Conservation (phyloP, 2,888 invertebrate species). For the Gymnoscelis rufifasciata region DNA sequence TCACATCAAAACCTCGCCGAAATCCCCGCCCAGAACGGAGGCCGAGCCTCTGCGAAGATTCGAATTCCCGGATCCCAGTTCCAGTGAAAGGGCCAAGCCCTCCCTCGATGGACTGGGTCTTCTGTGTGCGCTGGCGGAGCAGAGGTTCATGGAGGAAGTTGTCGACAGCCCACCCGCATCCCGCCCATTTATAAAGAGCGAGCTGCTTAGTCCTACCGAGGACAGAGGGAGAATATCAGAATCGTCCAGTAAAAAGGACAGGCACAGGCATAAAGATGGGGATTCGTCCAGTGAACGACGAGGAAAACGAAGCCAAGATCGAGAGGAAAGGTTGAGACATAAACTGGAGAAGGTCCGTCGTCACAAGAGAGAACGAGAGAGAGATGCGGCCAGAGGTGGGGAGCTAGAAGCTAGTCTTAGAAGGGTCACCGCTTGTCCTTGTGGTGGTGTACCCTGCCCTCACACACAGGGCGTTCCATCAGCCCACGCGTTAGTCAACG, state of each 20-base stretch:
- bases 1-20: constrained; percentile 66
- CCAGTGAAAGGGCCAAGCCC: constrained; percentile 56
- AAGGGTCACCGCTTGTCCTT: constrained; percentile 63
- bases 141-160: constrained; percentile 88
- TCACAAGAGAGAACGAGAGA: constrained; percentile 62
- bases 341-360: constrained; percentile 70
- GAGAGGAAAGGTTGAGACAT: constrained; percentile 62
- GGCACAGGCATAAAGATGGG: constrained; percentile 57
- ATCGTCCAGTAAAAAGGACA: constrained; percentile 52
- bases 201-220: constrained; percentile 59
- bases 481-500: constrained; percentile 82
- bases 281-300: constrained; percentile 64
- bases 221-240: constrained; percentile 39
- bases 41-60: constrained; percentile 59
- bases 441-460: constrained; percentile 48
- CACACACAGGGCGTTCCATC: constrained; percentile 63
- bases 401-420: constrained; percentile 65
- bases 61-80: constrained; percentile 53
- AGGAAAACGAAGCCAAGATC: constrained; percentile 59
- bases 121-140: constrained; percentile 90
- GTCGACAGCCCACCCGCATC: constrained; percentile 59
- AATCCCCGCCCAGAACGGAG: constrained; percentile 62
- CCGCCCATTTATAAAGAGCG: constrained; percentile 61
- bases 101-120: constrained; percentile 84
- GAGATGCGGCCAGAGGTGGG: constrained; percentile 53